These are phyloP conservation scores for Eupithecia exiguata DNA, from an alignment of 2,888 invertebrate genomes.

Conservation along the genomic window DNA sequence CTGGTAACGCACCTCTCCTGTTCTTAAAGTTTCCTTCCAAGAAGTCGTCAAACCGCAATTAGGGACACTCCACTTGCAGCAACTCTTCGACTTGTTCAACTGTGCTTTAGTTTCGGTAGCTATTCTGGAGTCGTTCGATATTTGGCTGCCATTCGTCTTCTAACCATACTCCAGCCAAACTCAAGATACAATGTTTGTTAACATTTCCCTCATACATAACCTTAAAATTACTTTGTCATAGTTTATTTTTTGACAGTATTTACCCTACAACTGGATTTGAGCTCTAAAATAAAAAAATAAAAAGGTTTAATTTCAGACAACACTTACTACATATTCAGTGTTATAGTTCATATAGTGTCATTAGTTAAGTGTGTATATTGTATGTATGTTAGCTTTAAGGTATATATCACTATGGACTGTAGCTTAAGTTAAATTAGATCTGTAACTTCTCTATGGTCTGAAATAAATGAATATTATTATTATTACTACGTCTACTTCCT, in stretches of 20 bases:
- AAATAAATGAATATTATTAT: too few species aligned
- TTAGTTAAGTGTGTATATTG: too few species aligned
- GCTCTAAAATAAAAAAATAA: too few species aligned
- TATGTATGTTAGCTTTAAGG: too few species aligned
- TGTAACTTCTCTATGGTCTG: too few species aligned
- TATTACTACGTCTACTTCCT: too few species aligned
- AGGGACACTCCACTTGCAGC: conserved; percentile 67
- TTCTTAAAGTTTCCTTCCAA: conserved; percentile 43
- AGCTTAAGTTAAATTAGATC: too few species aligned
- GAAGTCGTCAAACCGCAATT: conserved; percentile 69
- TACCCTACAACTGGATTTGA: neutral
- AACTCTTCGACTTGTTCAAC: conserved; percentile 43
- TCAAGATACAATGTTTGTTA: neutral
- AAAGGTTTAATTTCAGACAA: too few species aligned
- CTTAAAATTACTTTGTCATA: neutral
- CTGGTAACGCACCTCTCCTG: conserved; percentile 8
- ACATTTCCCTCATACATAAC: neutral
- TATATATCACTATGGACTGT: too few species aligned
- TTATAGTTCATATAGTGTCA: too few species aligned
- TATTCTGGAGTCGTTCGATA: conserved; percentile 44
- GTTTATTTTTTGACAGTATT: neutral
- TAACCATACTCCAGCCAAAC: neutral
- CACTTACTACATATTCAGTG: too few species aligned
- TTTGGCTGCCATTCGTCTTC: neutral
- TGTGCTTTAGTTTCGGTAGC: conserved; percentile 33